Evolutionary conservation across 2,888 invertebrate genomes (phyloP).

Genomic region (Epinotia demarniana): DNA sequence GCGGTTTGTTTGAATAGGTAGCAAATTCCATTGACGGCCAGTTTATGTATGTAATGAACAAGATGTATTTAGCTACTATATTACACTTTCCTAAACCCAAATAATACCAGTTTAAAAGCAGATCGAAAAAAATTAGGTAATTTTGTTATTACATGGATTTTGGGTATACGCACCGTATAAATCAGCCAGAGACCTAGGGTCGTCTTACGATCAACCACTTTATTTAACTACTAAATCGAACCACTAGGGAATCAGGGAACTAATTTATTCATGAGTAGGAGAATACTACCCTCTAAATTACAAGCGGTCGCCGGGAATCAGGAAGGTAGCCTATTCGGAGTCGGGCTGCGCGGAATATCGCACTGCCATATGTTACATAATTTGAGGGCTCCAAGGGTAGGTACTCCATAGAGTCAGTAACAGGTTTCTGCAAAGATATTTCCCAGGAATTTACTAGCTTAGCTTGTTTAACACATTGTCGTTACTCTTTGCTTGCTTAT

Average conservation of each 20-base stretch:
- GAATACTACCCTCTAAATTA: slow-evolving; percentile 76
- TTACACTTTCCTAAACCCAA: not conserved
- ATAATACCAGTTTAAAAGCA: not conserved
- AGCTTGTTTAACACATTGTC: not conserved
- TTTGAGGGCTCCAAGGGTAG: slow-evolving; percentile 61
- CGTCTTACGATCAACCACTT: slow-evolving; percentile 43
- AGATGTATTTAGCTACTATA: too few relatives aligned
- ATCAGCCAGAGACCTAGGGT: slow-evolving; percentile 16
- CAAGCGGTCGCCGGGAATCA: slow-evolving; percentile 76
- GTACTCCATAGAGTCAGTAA: slow-evolving; percentile 39
- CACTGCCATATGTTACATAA: slow-evolving; percentile 67
- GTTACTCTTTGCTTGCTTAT: not conserved
- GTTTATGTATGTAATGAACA: too few relatives aligned
- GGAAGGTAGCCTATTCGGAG: slow-evolving; percentile 75
- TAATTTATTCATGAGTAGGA: slow-evolving; percentile 82
- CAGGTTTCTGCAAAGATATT: slow-evolving; percentile 18
- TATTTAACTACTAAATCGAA: slow-evolving; percentile 79
- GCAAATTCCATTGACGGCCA: too few relatives aligned
- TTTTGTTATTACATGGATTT: slow-evolving; percentile 17
- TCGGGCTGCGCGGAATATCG: slow-evolving; percentile 70
- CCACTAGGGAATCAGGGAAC: slow-evolving; percentile 61
- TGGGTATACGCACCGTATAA: slow-evolving; percentile 16
- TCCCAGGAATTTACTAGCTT: slow-evolving; percentile 21
- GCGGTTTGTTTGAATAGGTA: too few relatives aligned
- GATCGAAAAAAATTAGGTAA: slow-evolving; percentile 6